Conservation (phyloP, 2,888 invertebrate species). For the Megalurothrips usitatus region DNA sequence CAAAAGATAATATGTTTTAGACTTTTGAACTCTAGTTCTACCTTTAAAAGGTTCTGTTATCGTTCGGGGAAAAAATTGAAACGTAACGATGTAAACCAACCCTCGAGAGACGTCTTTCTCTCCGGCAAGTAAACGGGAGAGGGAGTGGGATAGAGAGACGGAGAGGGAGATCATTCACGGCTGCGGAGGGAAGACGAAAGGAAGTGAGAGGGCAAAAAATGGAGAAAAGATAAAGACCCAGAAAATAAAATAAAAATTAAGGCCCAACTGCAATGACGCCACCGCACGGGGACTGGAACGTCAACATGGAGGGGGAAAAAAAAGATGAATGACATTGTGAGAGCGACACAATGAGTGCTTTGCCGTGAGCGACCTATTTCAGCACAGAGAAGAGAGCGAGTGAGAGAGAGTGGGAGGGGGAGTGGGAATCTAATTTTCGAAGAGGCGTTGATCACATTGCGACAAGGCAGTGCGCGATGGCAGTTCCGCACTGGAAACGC, state of each 20-base stretch:
- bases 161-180: background rate
- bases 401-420: background rate
- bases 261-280: background rate
- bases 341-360: background rate
- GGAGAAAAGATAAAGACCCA: background rate
- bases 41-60: too few species aligned
- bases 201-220: background rate
- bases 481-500: too few species aligned
- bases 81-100: too few species aligned
- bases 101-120: background rate
- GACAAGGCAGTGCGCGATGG: background rate
- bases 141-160: too few species aligned
- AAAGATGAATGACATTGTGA: constrained; percentile 6
- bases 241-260: background rate
- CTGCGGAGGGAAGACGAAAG: background rate
- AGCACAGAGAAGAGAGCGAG: background rate
- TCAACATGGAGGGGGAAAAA: background rate
- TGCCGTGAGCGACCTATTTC: constrained; percentile 6
- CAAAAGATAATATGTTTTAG: too few species aligned
- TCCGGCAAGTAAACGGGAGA: background rate
- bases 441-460: constrained; percentile 11
- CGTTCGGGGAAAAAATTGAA: too few species aligned
- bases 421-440: constrained; percentile 8
- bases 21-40: too few species aligned
- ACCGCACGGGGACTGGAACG: background rate